A percentile compares a stretch with the other conserved stretches of the same genome.
These are phyloP conservation scores for Liodrosophila aerea DNA, from an alignment of 2,888 invertebrate species.

Conservation along the genomic window DNA sequence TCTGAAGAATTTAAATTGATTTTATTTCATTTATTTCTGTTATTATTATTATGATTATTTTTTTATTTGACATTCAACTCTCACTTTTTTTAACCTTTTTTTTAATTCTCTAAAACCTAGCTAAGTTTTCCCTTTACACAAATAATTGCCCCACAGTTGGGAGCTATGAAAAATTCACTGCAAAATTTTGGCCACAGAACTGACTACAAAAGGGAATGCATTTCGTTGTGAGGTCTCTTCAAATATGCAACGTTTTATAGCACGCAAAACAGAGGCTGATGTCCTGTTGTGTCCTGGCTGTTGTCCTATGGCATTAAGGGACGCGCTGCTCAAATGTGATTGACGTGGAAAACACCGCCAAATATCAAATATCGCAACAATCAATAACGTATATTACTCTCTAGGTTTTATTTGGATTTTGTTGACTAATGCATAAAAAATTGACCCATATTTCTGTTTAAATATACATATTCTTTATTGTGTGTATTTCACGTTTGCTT, in stretches of 20 bases:
- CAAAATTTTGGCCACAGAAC: conserved; percentile 35
- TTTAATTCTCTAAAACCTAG: no score
- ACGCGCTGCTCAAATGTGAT: conserved; percentile 62
- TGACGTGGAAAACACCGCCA: conserved; percentile 63
- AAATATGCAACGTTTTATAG: conserved; percentile 68
- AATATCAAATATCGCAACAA: conserved; percentile 33
- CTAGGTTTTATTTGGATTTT: background rate
- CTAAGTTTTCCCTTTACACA: no score
- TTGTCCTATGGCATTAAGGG: conserved; percentile 63
- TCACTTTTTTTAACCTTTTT: no score
- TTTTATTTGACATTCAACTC: no score
- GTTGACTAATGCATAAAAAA: conserved; percentile 60
- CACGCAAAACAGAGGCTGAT: conserved; percentile 30
- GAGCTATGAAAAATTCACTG: conserved; percentile 49
- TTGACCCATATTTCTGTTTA: conserved; percentile 68
- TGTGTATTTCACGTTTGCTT: conserved; percentile 58
- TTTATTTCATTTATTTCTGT: no score
- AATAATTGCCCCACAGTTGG: background rate
- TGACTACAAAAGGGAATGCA: background rate
- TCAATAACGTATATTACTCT: conserved; percentile 1
- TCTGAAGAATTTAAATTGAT: no score
- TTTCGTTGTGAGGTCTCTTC: conserved; percentile 33
- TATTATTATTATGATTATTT: no score
- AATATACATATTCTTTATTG: conserved; percentile 65
- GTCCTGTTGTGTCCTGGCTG: conserved; percentile 4